Evolutionary conservation across 2,888 invertebrate genomes (phyloP).

Genomic region (Hoplodrina blanda): DNA sequence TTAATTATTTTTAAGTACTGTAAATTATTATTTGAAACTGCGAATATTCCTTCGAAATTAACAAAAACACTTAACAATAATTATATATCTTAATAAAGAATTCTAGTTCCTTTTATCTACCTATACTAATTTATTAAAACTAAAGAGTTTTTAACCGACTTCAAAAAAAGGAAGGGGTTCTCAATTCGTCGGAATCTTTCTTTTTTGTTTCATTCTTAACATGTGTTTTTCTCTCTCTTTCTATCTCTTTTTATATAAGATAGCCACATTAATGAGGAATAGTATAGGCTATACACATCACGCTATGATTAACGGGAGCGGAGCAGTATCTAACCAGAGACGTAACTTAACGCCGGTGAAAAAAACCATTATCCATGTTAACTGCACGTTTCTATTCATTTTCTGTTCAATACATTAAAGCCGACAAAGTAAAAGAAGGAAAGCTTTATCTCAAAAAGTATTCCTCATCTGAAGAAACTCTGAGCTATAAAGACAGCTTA

Average conservation of each 20-base stretch:
- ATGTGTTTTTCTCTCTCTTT: too few relatives aligned
- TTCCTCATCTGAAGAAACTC: conserved; percentile 29
- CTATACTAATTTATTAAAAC: too few relatives aligned
- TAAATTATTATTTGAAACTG: conserved; percentile 8
- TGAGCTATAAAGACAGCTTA: conserved; percentile 27
- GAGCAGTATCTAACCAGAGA: too few relatives aligned
- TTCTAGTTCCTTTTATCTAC: conserved; percentile 1
- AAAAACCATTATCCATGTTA: not conserved
- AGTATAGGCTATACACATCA: too few relatives aligned
- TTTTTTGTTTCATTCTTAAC: too few relatives aligned
- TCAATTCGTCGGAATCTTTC: too few relatives aligned
- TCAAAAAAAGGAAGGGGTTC: too few relatives aligned
- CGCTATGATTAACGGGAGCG: too few relatives aligned
- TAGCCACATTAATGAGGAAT: too few relatives aligned
- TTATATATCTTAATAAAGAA: conserved; percentile 4
- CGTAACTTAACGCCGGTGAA: too few relatives aligned
- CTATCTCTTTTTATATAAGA: too few relatives aligned
- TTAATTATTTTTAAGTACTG: conserved; percentile 17
- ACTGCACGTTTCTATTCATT: not conserved
- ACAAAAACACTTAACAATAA: conserved; percentile 6
- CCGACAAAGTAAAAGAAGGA: conserved; percentile 5
- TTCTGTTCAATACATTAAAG: not conserved
- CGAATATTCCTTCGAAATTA: conserved; percentile 12
- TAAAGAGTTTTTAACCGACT: too few relatives aligned
- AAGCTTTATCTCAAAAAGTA: conserved; percentile 29